Evolutionary conservation across 1,140 invertebrate genomes (phyloP).

Genomic region (Carposina sasakii): DNA sequence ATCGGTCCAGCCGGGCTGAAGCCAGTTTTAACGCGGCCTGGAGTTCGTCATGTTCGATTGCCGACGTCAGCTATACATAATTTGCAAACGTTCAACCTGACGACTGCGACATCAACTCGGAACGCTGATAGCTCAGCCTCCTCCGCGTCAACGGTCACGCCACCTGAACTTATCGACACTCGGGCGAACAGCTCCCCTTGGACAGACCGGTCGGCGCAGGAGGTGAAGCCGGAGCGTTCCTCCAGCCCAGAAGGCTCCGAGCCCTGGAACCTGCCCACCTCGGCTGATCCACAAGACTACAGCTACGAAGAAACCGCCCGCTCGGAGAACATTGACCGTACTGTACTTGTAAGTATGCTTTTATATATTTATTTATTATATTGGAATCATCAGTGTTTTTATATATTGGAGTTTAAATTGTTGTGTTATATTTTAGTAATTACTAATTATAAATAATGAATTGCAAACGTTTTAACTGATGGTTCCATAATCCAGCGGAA

Average conservation of each 20-base stretch:
- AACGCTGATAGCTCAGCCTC: conserved; percentile 48
- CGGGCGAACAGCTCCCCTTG: conserved; percentile 45
- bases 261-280: conserved; percentile 44
- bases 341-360: conserved; percentile 56
- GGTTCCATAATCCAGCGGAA: no score
- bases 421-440: background rate
- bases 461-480: background rate
- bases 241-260: conserved; percentile 51
- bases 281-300: conserved; percentile 48
- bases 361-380: conserved; percentile 9
- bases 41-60: conserved; percentile 62
- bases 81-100: conserved; percentile 63
- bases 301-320: conserved; percentile 60
- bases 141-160: conserved; percentile 32
- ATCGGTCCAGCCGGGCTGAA: conserved; percentile 67
- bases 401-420: background rate
- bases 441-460: background rate
- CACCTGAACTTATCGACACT: conserved; percentile 50
- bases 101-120: conserved; percentile 36
- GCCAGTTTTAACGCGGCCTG: conserved; percentile 59
- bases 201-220: conserved; percentile 41
- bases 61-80: conserved; percentile 66
- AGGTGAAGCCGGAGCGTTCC: conserved; percentile 45
- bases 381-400: conserved; percentile 9
- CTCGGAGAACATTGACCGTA: conserved; percentile 52